Conservation (phyloP, 2,113 vertebrate species). For the Petromus typicus region DNA sequence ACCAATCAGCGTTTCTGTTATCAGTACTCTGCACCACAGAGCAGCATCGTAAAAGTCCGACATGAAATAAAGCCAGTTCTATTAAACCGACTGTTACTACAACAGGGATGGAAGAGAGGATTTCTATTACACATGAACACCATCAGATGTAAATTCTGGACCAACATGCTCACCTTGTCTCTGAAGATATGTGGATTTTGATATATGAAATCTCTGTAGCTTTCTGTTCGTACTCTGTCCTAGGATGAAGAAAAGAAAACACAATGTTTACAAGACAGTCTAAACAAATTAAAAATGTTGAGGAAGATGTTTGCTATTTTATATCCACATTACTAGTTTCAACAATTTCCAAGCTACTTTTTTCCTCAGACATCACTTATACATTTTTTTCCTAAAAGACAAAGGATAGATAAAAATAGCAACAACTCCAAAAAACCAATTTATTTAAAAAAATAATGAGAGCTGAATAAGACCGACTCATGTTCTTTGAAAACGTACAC, state of each 20-base stretch:
- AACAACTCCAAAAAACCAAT: neutral
- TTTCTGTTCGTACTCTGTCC: constrained; percentile 97
- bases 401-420: neutral
- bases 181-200: constrained; percentile 94
- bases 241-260: constrained; percentile 76
- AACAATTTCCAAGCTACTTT: neutral
- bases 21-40: constrained; percentile 88
- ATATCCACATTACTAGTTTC: neutral
- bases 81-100: constrained; percentile 86
- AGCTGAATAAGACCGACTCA: neutral
- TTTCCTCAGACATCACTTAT: no score
- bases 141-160: neutral
- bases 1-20: constrained; percentile 87
- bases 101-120: neutral
- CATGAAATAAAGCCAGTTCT: constrained; percentile 84
- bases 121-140: neutral
- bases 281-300: constrained; percentile 6
- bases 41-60: constrained; percentile 77
- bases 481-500: neutral
- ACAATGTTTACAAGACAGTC: neutral
- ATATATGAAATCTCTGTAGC: constrained; percentile 97
- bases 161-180: constrained; percentile 92
- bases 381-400: constrained; percentile 27
- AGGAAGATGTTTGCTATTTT: neutral
- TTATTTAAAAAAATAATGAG: neutral